Evolutionary conservation across 2,888 invertebrate genomes (phyloP), one percentile per base, ranked within the genome.

Genomic region (Perizoma affinitatum): DNA sequence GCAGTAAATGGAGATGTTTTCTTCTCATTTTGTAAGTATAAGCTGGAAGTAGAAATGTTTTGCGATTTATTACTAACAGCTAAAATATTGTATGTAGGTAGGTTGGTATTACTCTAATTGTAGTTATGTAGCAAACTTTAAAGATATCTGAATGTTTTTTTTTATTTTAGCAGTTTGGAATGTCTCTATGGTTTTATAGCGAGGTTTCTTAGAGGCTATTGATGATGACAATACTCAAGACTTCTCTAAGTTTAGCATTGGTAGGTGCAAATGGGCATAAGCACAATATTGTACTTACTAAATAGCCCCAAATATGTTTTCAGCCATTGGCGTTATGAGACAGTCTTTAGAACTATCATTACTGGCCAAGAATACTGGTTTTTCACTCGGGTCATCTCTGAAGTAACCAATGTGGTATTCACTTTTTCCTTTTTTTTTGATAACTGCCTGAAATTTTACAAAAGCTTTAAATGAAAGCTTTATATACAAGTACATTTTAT

Each of bases 321-420:
- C 94, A 34, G 96, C 97, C 55, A 96, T 88, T 33, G 95, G 94
- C 69, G 93, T 93, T 51, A 99, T 95, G 53, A 90, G 93, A 68
- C 95, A 96, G 79, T 95, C 94, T 68, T 94, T 94, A 22, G 93
- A 87, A 43, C 95, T 94, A 71, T 94, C 93, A 87, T 97, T 98
- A 67, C 94, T 94, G 0, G 95, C 98, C 45, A 98, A 88, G 82
- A 98, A 95, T 5, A 94, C 93, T 40, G 97, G 97, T 43, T 93
- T 84, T 58, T 96, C 95, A 38, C 94, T 92, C 0, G 97, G 96
- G 63, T 94, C 94, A 90, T 98, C 98, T 76, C 98, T 94, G 92
- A 95, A 98, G 85, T 98, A 98, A 5, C 98, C 98, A 75, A 97
- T 95, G 81, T 98, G 98, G 69, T 95, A 95, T 65, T 96, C 95